These are phyloP conservation scores for Acrobasis suavella DNA, from an alignment of 2,888 invertebrate genomes.

Conservation along the genomic window DNA sequence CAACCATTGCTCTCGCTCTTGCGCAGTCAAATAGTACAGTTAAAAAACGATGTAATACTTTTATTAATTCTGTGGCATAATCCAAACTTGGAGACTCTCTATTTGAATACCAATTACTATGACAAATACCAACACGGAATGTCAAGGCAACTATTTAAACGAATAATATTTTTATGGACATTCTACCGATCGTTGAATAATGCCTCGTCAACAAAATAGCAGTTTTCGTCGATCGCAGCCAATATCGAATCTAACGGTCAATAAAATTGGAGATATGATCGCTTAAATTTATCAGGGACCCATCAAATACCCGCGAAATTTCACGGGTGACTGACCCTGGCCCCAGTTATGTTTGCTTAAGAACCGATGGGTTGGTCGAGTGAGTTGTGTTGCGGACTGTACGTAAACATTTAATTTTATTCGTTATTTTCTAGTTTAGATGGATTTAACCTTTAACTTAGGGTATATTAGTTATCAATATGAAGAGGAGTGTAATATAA, in stretches of 20 bases:
- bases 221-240: conserved; percentile 36
- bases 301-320: conserved; percentile 54
- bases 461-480: neutral
- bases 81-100: no score
- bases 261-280: conserved; percentile 65
- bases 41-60: no score
- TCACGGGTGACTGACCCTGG: conserved; percentile 43
- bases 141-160: neutral
- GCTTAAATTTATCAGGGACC: conserved; percentile 54
- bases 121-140: neutral
- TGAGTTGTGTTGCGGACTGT: neutral
- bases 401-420: conserved; percentile 5
- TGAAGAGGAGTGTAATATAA: neutral
- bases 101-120: neutral
- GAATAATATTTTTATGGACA: neutral
- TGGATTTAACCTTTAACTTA: neutral
- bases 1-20: no score
- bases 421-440: neutral
- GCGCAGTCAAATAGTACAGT: no score
- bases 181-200: conserved; percentile 36
- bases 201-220: conserved; percentile 40
- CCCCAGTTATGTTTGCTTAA: conserved; percentile 41
- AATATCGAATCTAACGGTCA: conserved; percentile 62
- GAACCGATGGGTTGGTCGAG: conserved; percentile 32
- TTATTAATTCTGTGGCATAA: no score